Percentiles rank a stretch among this genome's conserved stretches.
These are phyloP conservation scores for Notechis scutatus DNA, from an alignment of 2,113 vertebrate genomes.

Conservation along the genomic window DNA sequence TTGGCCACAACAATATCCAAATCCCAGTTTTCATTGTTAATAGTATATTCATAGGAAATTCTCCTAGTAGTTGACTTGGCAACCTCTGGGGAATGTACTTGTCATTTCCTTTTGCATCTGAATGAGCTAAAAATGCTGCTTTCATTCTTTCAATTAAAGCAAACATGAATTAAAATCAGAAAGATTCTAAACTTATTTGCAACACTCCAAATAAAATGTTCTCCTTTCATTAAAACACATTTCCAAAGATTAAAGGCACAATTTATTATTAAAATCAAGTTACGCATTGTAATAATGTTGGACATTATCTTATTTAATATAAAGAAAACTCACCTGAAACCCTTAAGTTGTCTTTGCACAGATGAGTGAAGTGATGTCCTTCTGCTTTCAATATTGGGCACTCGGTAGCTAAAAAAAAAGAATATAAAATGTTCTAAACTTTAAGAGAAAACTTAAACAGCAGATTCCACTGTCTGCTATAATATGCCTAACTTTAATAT, in stretches of 20 bases:
- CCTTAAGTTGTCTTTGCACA: slow-evolving; percentile 65
- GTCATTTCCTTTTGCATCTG: slow-evolving; percentile 16
- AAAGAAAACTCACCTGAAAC: slow-evolving; percentile 76
- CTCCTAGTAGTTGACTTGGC: neutral
- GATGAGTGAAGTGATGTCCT: slow-evolving; percentile 66
- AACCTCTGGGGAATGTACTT: slow-evolving; percentile 16
- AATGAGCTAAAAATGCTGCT: slow-evolving; percentile 18
- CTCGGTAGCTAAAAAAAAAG: slow-evolving; percentile 56
- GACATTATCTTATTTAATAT: neutral
- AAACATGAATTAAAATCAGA: neutral
- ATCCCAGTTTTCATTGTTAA: slow-evolving; percentile 30
- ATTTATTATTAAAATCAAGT: neutral
- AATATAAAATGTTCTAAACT: slow-evolving; percentile 20
- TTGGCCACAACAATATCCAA: slow-evolving; percentile 20
- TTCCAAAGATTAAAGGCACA: neutral
- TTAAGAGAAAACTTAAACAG: neutral
- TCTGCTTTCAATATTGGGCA: slow-evolving; percentile 80
- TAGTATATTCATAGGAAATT: slow-evolving; percentile 16
- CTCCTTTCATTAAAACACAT: slow-evolving; percentile 6
- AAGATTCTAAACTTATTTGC: neutral
- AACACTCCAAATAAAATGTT: neutral
- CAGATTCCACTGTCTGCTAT: neutral
- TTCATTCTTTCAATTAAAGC: neutral
- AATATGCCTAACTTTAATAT: neutral
- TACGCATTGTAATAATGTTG: slow-evolving; percentile 15